Evolutionary conservation across 2,888 invertebrate species (phyloP).

Genomic region (Tortrix viridana): DNA sequence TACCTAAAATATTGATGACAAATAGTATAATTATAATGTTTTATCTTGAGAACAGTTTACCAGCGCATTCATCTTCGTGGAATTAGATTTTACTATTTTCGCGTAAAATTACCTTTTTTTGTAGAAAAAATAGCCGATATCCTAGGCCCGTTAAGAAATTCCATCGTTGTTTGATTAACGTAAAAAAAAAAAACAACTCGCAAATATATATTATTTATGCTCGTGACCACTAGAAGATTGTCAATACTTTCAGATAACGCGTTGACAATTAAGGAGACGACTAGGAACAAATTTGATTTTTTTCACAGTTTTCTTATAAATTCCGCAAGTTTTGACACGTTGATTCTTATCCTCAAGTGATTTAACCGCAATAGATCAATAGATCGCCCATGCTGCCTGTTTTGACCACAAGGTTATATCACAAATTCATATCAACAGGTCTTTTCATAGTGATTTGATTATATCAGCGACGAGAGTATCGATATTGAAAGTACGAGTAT

Average conservation of each 20-base stretch:
- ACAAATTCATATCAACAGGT: slow-evolving; percentile 35
- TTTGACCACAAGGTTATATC: slow-evolving; percentile 61
- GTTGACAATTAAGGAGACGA: neutral
- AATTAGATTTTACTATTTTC: too few species aligned
- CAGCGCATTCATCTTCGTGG: too few species aligned
- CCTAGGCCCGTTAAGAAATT: too few species aligned
- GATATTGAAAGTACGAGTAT: slow-evolving; percentile 55
- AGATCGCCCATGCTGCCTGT: slow-evolving; percentile 56
- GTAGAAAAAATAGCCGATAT: too few species aligned
- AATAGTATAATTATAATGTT: too few species aligned
- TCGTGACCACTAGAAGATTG: too few species aligned
- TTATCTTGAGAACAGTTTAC: too few species aligned
- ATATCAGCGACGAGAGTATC: slow-evolving; percentile 54
- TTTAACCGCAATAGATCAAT: slow-evolving; percentile 49
- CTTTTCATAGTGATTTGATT: slow-evolving; percentile 51
- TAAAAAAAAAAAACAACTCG: too few species aligned
- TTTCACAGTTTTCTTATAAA: slow-evolving; percentile 17
- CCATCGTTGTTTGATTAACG: too few species aligned
- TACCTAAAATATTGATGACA: too few species aligned
- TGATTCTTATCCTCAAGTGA: slow-evolving; percentile 47
- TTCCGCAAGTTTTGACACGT: slow-evolving; percentile 44
- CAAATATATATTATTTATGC: too few species aligned
- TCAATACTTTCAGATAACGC: neutral
- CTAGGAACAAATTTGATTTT: neutral
- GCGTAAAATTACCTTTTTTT: too few species aligned